Percentiles rank a stretch among this genome's conserved stretches.
phyloP scores from a whole-genome alignment of 2,888 invertebrate species.

The Metellina segmentata region DNA sequence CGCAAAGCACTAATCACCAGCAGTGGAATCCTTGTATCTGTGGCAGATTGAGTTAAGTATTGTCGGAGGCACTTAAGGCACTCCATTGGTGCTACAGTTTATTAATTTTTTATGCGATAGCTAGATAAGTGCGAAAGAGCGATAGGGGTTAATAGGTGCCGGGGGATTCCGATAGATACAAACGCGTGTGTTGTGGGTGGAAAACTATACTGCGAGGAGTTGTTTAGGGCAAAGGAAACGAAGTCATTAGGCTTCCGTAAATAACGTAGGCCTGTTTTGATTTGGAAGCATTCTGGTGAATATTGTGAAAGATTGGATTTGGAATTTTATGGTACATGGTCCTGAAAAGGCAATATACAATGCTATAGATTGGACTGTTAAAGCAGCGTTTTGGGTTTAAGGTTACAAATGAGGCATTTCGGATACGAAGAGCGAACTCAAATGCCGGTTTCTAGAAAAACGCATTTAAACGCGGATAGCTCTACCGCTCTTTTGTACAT shows the following conservation, averaged over 20 bases:
- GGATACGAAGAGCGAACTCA: no score
- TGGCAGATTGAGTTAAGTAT: constrained; percentile 42
- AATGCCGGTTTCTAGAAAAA: no score
- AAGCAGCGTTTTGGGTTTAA: no score
- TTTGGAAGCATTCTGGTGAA: no score
- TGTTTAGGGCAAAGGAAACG: background rate
- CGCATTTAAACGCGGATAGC: no score
- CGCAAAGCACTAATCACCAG: constrained; percentile 46
- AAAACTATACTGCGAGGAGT: background rate
- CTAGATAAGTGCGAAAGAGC: constrained; percentile 17
- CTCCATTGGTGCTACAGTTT: constrained; percentile 3
- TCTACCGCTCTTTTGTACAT: no score
- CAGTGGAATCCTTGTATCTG: constrained; percentile 4
- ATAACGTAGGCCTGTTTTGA: background rate
- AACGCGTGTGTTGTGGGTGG: constrained; percentile 25
- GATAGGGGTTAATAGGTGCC: constrained; percentile 49
- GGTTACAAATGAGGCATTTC: no score
- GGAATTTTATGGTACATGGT: no score
- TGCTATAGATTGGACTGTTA: no score
- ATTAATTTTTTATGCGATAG: constrained; percentile 42
- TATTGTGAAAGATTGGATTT: no score
- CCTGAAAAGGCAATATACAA: no score
- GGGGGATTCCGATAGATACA: constrained; percentile 4
- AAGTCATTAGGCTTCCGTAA: background rate
- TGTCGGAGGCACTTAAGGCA: constrained; percentile 38